These are phyloP conservation scores for Disparrhopalites patrizii DNA, from an alignment of 2,888 invertebrate genomes.

Conservation along the genomic window DNA sequence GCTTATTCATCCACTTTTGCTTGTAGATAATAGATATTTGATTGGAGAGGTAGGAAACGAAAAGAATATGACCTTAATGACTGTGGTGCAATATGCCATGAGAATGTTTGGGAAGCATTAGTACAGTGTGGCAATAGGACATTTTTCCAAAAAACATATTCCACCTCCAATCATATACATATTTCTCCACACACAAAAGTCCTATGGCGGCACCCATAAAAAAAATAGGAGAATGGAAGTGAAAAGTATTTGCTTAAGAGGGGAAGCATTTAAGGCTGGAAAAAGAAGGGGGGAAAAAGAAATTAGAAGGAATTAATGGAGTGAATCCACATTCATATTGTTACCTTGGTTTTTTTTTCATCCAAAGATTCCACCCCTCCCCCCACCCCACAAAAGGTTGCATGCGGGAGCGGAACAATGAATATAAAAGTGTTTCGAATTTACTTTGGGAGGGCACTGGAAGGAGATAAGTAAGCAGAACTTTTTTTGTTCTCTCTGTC, in stretches of 20 bases:
- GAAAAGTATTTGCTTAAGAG: not conserved
- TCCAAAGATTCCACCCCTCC: slow-evolving; percentile 12
- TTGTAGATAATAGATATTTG: slow-evolving; percentile 23
- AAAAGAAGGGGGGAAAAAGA: not conserved
- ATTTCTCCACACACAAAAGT: no score
- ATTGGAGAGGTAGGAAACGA: slow-evolving; percentile 23
- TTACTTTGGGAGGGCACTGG: no score
- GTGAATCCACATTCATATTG: slow-evolving; percentile 29
- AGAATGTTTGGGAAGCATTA: not conserved
- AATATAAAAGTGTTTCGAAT: not conserved
- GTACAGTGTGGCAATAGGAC: no score
- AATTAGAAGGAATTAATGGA: slow-evolving; percentile 28
- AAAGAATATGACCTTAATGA: slow-evolving; percentile 26
- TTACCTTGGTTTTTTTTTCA: slow-evolving; percentile 25
- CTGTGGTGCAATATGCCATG: slow-evolving; percentile 22
- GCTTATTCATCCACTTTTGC: not conserved
- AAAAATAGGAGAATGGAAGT: no score
- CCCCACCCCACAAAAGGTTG: slow-evolving; percentile 17
- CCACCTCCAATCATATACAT: not conserved
- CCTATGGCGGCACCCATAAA: no score
- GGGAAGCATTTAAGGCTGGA: not conserved
- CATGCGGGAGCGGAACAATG: slow-evolving; percentile 12
- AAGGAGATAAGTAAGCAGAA: no score
- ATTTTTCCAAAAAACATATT: no score
- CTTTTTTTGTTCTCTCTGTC: no score